Evolutionary conservation across 2,797 vertebrate genomes (phyloP), one percentile per base, ranked within the genome.

Genomic region (Bradypodion ventrale): DNA sequence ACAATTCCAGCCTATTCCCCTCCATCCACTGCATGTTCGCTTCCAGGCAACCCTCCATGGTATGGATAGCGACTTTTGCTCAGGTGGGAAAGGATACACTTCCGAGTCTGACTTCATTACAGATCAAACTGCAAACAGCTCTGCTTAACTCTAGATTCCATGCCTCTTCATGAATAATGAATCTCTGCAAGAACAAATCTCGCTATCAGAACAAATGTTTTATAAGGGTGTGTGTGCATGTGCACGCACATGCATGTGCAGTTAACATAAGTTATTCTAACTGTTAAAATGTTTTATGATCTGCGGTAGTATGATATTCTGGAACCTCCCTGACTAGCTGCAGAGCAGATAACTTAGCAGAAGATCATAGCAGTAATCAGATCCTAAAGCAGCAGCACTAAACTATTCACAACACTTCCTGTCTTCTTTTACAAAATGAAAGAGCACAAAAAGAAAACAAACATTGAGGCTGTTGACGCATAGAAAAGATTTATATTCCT

Each of bases 291-390:
- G 3, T n/a, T 79, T 82, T 35, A 63, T 76, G 35, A 19, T 46
- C 21, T 49, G 52, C 62, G n/a, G 52, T 69, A 52, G 63, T 80
- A 85, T 68, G 63, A 62, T 76, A 76, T 81, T 75, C 56, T 76
- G 73, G 78, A 85, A 73, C 27, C 63, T 52, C 25, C 35, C 87
- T 87, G 82, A 82, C 72, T 84, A 88, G 29, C 75, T 89, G 37
- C 65, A 93, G 77, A 5, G 1, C 52, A 42, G 86, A 66, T 27
- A 75, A n/a, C 81, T 78, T 0, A 29, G 0, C 25, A 7, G 5
- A 12, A 13, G 23, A 80, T 84, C 29, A 83, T 3, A 66, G 21
- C 63, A 1, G 0, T 68, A 83, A 76, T 27, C 63, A 88, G 85
- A 32, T n/a, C 81, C 59, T 0, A 0, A 78, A 75, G 65, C 84